phyloP scores from a whole-genome alignment of 2,797 vertebrate species.

The Enteromius argenteus region DNA sequence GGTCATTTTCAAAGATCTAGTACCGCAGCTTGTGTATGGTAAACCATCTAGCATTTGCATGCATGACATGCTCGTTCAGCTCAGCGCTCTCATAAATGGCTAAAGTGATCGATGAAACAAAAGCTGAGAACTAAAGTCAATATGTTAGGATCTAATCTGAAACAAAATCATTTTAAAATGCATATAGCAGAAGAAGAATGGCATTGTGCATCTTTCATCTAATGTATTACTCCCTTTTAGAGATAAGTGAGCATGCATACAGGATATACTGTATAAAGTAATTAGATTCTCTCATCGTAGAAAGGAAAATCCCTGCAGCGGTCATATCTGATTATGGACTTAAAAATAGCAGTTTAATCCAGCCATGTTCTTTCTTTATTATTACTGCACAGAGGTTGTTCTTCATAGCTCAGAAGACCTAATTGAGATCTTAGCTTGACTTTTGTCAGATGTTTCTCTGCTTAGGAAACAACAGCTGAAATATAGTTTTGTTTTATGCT shows the following conservation, averaged over 20 bases:
- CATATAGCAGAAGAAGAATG: slow-evolving; percentile 4
- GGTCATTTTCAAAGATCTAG: slow-evolving; percentile 55
- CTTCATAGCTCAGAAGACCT: slow-evolving; percentile 3
- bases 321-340: slow-evolving; percentile 48
- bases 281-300: slow-evolving; percentile 34
- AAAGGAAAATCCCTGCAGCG: slow-evolving; percentile 47
- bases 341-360: slow-evolving; percentile 50
- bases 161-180: slow-evolving; percentile 17
- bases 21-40: slow-evolving; percentile 24
- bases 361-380: slow-evolving; percentile 5
- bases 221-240: slow-evolving; percentile 2
- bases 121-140: slow-evolving; percentile 17
- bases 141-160: slow-evolving; percentile 22
- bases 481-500: not conserved
- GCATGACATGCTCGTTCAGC: slow-evolving; percentile 7
- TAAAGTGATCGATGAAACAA: slow-evolving; percentile 26
- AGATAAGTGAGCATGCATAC: slow-evolving; percentile 15
- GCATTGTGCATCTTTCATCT: not conserved
- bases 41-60: slow-evolving; percentile 21
- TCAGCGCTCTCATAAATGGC: not conserved
- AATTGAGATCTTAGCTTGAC: not conserved
- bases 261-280: slow-evolving; percentile 22
- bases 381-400: not conserved
- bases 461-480: not conserved
- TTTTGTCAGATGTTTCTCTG: not conserved